Evolutionary conservation across 2,888 invertebrate genomes (phyloP), one percentile per base, ranked within the genome.

Genomic region (Octodonta nipae): DNA sequence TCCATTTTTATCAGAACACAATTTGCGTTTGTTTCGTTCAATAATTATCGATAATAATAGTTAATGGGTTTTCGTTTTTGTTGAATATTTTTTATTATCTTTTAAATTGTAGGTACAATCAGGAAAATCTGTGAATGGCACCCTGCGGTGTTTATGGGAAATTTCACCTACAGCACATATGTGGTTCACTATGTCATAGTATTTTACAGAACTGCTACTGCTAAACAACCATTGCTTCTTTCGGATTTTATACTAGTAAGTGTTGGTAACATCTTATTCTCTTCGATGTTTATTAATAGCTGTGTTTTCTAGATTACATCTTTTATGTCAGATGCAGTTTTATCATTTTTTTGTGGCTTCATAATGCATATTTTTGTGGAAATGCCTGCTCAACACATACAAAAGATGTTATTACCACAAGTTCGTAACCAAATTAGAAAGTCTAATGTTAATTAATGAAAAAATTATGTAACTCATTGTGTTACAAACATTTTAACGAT

Each of bases 231-330:
- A 1, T 26, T 47, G 7, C 38, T 32, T 22, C 29, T 50, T 13
- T 51, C 51, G 2, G 49, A 51, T 37, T 42, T 15, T 33, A 35
- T 47, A 10, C 27, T 51, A 38, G 51, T 50, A 45, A 43, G 41
- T 30, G 30, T 14, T 22, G n/a, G 3, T 22, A 22, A 22, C 3
- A n/a, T n/a, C n/a, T 20, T n/a, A 20, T 7, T 6, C 6, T 20
- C n/a, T 20, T n/a, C 11, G 22, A 10, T 22, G n/a, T 22, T n/a
- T 22, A 4, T 10, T 22, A 22, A 22, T 22, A 3, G n/a, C 22
- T n/a, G 17, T 36, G 34, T 12, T 43, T 47, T 47, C 29, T 28
- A 52, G 50, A 25, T 47, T 11, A 37, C 35, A 30, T 47, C 50
- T 8, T 49, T 47, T 34, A 7, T 47, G 26, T 35, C 30, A 22